phyloP scores from a whole-genome alignment of 2,113 vertebrate species.

The Dendropsophus ebraccatus region DNA sequence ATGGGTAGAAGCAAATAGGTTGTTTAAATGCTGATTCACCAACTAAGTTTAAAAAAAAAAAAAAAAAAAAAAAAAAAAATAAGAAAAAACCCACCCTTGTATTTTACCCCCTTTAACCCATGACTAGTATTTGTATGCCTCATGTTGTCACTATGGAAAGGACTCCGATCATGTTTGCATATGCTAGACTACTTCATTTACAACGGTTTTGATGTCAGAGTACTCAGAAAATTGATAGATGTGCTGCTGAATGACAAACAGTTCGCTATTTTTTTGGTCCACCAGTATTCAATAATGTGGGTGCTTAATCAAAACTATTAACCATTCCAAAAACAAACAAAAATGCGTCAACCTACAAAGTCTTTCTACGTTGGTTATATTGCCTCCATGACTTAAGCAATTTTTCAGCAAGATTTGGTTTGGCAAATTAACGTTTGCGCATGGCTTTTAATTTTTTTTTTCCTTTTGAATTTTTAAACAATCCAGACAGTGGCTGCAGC shows the following conservation, averaged over 20 bases:
- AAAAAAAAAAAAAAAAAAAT: slow-evolving; percentile 70
- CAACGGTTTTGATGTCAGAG: slow-evolving; percentile 81
- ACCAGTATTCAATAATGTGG: slow-evolving; percentile 81
- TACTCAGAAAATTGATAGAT: slow-evolving; percentile 76
- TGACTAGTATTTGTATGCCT: slow-evolving; percentile 79
- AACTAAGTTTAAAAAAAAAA: slow-evolving; percentile 68
- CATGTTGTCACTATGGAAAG: slow-evolving; percentile 77
- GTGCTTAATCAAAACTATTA: slow-evolving; percentile 75
- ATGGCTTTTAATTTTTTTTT: slow-evolving; percentile 93
- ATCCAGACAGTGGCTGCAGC: slow-evolving; percentile 83
- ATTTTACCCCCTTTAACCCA: slow-evolving; percentile 77
- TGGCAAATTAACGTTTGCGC: slow-evolving; percentile 92
- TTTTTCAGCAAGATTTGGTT: slow-evolving; percentile 91
- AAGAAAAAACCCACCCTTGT: slow-evolving; percentile 72
- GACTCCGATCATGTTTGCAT: slow-evolving; percentile 78
- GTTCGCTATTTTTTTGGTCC: slow-evolving; percentile 84
- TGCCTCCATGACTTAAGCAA: slow-evolving; percentile 79
- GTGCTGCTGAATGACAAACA: slow-evolving; percentile 76
- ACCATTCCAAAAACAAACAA: slow-evolving; percentile 61
- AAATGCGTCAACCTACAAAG: slow-evolving; percentile 80
- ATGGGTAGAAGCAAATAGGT: slow-evolving; percentile 81
- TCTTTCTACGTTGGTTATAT: slow-evolving; percentile 79
- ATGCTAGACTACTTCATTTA: slow-evolving; percentile 81
- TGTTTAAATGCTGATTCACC: slow-evolving; percentile 84
- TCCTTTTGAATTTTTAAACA: slow-evolving; percentile 64